Percentiles rank a stretch among this genome's conserved stretches.
Evolutionary conservation across 1,140 invertebrate genomes (phyloP).

Genomic region (Hylaeus volcanicus): DNA sequence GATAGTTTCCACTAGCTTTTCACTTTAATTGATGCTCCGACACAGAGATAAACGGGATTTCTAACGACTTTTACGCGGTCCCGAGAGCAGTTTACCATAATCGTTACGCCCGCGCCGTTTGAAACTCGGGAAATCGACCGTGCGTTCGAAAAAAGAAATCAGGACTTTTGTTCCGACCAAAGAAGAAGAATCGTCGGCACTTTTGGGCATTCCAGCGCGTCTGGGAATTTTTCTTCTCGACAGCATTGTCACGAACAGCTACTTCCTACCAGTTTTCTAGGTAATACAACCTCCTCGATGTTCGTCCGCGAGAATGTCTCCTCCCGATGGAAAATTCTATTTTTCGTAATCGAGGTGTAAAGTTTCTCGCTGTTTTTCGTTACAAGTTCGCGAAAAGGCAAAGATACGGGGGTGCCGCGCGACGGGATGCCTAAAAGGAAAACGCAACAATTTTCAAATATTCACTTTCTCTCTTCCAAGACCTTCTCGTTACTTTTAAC

Average conservation of each 20-base stretch:
- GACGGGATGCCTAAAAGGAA: background rate
- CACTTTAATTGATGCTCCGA: conserved; percentile 13
- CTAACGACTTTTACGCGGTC: background rate
- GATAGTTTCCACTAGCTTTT: conserved; percentile 16
- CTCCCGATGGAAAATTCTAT: background rate
- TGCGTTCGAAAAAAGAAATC: background rate
- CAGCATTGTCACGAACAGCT: background rate
- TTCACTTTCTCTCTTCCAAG: too few species aligned
- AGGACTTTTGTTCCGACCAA: background rate
- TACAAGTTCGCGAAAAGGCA: too few species aligned
- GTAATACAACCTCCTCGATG: background rate
- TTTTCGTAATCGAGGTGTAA: too few species aligned
- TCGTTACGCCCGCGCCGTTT: too few species aligned
- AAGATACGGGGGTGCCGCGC: too few species aligned
- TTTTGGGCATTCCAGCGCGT: background rate
- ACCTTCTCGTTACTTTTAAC: background rate
- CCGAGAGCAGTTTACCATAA: too few species aligned
- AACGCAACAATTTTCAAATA: background rate
- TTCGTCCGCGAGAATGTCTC: background rate
- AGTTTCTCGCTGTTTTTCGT: too few species aligned
- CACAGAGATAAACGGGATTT: background rate
- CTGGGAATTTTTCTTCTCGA: background rate
- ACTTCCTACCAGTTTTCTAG: background rate
- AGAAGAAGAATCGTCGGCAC: background rate
- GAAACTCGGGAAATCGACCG: background rate